Conservation (phyloP, 1,140 invertebrate genomes). For the Chironomus striatipennis region DNA sequence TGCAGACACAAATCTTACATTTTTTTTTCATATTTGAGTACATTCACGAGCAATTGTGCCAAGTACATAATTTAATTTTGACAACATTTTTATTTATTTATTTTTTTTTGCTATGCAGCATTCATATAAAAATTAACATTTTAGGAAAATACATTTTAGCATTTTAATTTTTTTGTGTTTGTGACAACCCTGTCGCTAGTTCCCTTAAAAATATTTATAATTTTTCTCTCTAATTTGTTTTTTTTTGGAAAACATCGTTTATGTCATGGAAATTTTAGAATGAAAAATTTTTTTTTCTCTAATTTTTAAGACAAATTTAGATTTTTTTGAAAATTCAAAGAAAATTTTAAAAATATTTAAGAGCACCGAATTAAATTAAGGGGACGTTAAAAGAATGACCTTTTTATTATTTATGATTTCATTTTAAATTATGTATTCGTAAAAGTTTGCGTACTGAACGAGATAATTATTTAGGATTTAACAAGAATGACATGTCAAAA, state of each 20-base stretch:
- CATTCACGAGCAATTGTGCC: neutral
- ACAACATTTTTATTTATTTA: neutral
- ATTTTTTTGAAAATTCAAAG: no score
- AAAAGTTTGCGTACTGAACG: no score
- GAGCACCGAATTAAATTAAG: no score
- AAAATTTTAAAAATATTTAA: no score
- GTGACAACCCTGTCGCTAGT: slow-evolving; percentile 22
- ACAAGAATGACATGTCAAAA: neutral
- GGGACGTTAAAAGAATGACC: no score
- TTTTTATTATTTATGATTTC: no score
- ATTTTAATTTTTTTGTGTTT: slow-evolving; percentile 12
- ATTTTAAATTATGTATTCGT: no score
- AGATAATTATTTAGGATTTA: no score
- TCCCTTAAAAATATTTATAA: neutral
- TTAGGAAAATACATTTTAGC: slow-evolving; percentile 21
- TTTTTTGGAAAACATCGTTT: neutral
- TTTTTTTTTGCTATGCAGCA: neutral
- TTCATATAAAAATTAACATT: slow-evolving; percentile 23
- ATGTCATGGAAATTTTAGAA: neutral
- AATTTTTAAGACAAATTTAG: no score
- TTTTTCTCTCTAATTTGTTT: neutral
- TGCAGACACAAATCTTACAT: no score
- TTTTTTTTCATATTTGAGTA: no score
- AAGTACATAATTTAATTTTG: neutral
- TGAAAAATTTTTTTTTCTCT: no score